A percentile compares a stretch with the other conserved stretches of the same genome.
Conservation (phyloP, 1,140 invertebrate species). For the Drosophila sechellia region DNA sequence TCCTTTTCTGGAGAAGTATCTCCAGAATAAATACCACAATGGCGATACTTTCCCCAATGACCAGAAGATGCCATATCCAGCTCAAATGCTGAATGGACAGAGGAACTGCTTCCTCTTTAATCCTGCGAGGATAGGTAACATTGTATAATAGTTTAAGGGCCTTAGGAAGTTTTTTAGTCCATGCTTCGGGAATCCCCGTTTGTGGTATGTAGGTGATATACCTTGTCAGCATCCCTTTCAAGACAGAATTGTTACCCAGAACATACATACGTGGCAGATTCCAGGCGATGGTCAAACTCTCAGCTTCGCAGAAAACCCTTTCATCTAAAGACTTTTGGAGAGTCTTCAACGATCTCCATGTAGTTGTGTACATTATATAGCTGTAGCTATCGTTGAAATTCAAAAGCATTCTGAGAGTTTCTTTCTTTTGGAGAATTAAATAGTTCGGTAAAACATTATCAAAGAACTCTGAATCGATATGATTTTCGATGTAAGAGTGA, state of each 20-base stretch:
- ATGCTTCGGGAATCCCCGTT: conserved; percentile 3
- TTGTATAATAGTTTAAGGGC: not conserved
- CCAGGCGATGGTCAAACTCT: not conserved
- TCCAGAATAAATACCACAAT: not conserved
- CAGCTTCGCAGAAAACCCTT: conserved; percentile 4
- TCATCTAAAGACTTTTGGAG: not conserved
- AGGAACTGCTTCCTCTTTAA: not conserved
- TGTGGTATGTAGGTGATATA: not conserved
- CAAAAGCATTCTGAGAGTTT: not conserved
- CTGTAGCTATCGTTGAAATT: conserved; percentile 12
- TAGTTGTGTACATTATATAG: not conserved
- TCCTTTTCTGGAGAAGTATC: not conserved
- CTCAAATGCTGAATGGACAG: conserved; percentile 9
- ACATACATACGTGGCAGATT: not conserved
- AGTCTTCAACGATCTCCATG: not conserved
- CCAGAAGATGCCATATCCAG: conserved; percentile 4
- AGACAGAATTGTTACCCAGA: conserved; percentile 23
- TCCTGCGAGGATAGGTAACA: not conserved
- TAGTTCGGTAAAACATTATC: not conserved
- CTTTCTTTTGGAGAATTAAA: not conserved
- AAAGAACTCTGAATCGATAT: not conserved
- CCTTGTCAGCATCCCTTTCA: not conserved
- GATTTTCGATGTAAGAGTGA: not conserved
- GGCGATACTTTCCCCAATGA: not conserved
- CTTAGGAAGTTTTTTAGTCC: not conserved